phyloP scores from a whole-genome alignment of 2,888 invertebrate species.

The Lottia scabra region DNA sequence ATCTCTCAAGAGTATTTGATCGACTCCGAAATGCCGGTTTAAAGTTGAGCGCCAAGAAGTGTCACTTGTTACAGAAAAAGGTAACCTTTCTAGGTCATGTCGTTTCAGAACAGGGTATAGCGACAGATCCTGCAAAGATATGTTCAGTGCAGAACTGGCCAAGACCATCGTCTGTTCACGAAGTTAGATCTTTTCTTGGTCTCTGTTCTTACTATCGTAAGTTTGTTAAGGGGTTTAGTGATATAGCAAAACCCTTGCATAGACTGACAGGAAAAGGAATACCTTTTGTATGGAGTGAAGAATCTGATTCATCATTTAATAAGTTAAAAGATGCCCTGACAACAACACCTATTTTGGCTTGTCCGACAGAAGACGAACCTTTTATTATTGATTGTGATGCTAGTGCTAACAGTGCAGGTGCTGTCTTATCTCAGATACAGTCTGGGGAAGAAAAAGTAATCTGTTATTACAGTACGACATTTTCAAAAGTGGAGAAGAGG shows the following conservation, averaged over 20 bases:
- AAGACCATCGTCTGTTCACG: conserved; percentile 10
- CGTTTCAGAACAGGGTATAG: conserved; percentile 24
- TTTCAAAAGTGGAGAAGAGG: background rate
- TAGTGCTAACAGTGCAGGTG: background rate
- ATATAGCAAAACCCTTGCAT: conserved; percentile 22
- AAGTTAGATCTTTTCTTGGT: conserved; percentile 1
- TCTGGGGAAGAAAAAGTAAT: conserved; percentile 5
- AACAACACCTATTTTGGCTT: conserved; percentile 8
- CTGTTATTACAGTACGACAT: conserved; percentile 1
- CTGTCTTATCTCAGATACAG: conserved; percentile 14
- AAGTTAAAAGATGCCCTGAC: conserved; percentile 11
- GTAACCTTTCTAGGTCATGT: conserved; percentile 29
- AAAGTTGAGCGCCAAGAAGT: conserved; percentile 33
- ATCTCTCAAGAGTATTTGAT: conserved; percentile 21
- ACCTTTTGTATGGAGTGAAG: conserved; percentile 9
- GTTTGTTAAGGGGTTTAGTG: conserved; percentile 25
- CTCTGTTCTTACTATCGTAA: conserved; percentile 23
- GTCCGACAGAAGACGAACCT: background rate
- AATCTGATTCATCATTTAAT: conserved; percentile 12
- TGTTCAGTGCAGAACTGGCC: conserved; percentile 25
- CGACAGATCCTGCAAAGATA: conserved; percentile 27
- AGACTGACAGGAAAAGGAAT: conserved; percentile 15
- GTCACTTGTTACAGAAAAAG: conserved; percentile 20
- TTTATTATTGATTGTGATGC: conserved; percentile 18
- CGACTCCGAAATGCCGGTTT: conserved; percentile 24